Conservation (phyloP, 2,888 invertebrate species). For the Tipula helvola region DNA sequence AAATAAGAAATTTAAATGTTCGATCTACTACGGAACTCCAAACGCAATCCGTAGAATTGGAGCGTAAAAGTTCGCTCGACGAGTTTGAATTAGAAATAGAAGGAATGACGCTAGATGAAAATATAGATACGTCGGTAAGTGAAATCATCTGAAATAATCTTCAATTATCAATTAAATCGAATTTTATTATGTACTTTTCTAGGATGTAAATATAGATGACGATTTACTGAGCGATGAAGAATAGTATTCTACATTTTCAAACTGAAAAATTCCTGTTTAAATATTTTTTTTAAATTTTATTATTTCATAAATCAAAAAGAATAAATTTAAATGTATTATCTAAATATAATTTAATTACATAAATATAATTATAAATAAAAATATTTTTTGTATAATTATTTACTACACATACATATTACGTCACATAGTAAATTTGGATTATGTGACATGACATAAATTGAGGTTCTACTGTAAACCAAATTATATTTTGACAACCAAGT, state of each 20-base stretch:
- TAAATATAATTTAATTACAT: neutral
- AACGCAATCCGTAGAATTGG: slow-evolving; percentile 20
- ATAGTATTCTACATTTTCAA: neutral
- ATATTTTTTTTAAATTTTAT: neutral
- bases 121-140: slow-evolving; percentile 59
- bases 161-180: neutral
- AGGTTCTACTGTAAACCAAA: neutral
- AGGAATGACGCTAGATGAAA: slow-evolving; percentile 66
- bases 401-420: no score
- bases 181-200: slow-evolving; percentile 27
- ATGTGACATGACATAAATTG: neutral
- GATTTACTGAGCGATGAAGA: slow-evolving; percentile 49
- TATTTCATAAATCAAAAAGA: neutral
- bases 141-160: neutral
- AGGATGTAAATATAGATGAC: slow-evolving; percentile 64
- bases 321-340: neutral
- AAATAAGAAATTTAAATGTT: neutral
- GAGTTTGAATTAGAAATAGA: slow-evolving; percentile 78
- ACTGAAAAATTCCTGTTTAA: neutral
- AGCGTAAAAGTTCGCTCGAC: slow-evolving; percentile 29
- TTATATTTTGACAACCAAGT: neutral
- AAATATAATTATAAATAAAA: neutral
- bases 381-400: neutral
- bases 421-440: neutral
- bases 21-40: neutral